Conservation (phyloP, 1,140 invertebrate species). For the Papilio polytes region DNA sequence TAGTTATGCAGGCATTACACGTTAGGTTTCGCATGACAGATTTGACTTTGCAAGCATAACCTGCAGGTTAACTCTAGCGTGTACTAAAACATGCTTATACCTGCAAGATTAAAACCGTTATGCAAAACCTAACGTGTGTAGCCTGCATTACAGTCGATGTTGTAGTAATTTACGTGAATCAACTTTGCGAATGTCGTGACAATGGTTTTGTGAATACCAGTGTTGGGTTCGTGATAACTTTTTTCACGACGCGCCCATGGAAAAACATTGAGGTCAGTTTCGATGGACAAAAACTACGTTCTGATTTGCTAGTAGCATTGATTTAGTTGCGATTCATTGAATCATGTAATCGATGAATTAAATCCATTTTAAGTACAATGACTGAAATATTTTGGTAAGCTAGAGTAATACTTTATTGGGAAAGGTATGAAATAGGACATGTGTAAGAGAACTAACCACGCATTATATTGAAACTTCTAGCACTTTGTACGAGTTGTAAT, state of each 20-base stretch:
- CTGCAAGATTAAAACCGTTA: neutral
- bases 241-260: neutral
- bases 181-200: slow-evolving; percentile 18
- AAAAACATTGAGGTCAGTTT: slow-evolving; percentile 24
- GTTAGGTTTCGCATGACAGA: neutral
- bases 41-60: neutral
- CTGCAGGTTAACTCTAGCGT: neutral
- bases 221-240: slow-evolving; percentile 28
- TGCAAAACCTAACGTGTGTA: neutral
- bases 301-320: neutral
- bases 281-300: slow-evolving; percentile 11
- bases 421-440: no score
- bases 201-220: slow-evolving; percentile 22
- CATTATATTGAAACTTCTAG: no score
- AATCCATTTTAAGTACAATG: neutral
- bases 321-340: neutral
- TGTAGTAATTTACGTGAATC: slow-evolving; percentile 26
- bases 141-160: neutral
- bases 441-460: neutral
- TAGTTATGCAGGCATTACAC: neutral
- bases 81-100: no score
- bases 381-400: no score
- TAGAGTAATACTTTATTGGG: neutral
- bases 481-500: neutral
- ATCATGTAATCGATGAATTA: neutral